Base-by-base conservation (phyloP, 2,888 invertebrate species). In the Phalera bucephala region DNA sequence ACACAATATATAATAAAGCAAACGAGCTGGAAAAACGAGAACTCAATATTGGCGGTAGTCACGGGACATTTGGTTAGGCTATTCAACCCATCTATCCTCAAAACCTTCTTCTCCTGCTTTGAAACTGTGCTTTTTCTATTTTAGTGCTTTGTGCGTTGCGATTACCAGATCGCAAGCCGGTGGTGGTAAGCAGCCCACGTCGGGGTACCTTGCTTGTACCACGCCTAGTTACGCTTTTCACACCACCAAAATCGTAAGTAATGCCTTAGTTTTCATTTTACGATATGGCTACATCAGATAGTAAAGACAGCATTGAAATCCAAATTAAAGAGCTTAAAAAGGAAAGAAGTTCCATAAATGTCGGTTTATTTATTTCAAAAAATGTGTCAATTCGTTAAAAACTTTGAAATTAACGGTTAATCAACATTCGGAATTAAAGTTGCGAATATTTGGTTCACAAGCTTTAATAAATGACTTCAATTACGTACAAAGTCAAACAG, bases 301-400 rank as follows among this genome's bases (percentile, higher is more conserved):
- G n/a, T n/a, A n/a, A n/a, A n/a, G 7, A 15, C 8, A 28, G 6
- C 15, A 5, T n/a, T n/a, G 27, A 28, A n/a, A n/a, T 2, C 1
- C 2, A 14, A 3, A n/a, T 28, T 2, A 28, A 15, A 15, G 15
- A 15, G 1, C 9, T 28, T 6, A 28, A 8, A 15, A 28, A 9
- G 4, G 15, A 14, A 28, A 2, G 27, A 7, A 15, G 15, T 1
- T 14, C 15, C 2, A n/a, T 28, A 2, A 28, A 28, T 9, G 14
- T 11, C 11, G n/a, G 27, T 7, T 9, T 28, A 15, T 14, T 8
- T n/a, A 14, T 15, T 15, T 14, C 2, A 28, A 15, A 28, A 28
- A 28, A 15, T 25, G 8, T 28, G 27, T 28, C 14, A 28, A 28
- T 9, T 28, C 27, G 15, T 28, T 28, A 3, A 15, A 28, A n/a